Evolutionary conservation across 2,888 invertebrate genomes (phyloP), one percentile per base, ranked within the genome.

Genomic region (Lasioglossum marginatum): DNA sequence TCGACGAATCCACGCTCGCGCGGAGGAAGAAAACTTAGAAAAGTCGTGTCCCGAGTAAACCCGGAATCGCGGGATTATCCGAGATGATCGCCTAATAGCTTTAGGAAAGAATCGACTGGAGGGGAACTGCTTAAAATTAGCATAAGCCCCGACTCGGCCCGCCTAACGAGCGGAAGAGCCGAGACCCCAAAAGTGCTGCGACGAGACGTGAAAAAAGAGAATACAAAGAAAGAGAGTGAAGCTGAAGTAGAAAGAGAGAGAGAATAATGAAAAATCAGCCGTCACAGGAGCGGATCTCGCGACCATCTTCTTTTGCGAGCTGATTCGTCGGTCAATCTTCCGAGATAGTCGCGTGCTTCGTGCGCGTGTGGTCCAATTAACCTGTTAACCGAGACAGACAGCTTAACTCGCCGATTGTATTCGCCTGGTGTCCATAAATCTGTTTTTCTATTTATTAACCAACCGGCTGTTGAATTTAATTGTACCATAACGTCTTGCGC

Each of bases 51-150:
- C 92, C 92, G 92, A 92, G 92, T 92, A 92, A 93, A 93, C 92
- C 91, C 93, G 91, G 90, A 93, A 93, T 93, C 93, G 94, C 91
- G 90, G 93, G 94, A 94, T 95, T 93, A 95, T 95, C 95, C 94
- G 90, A 93, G 95, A 95, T 95, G 94, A 95, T 95, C 95, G 94
- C 92, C 94, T 95, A 95, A 95, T 95, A 95, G 95, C 94, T 95
- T 95, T 94, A 94, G 93, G 93, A 93, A 94, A 94, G 94, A 95
- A 94, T 95, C 94, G 94, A 92, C 93, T 92, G 92, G 91, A 52
- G 91, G 92, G 91, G 89, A 92, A 92, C 92, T 93, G 91, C 93
- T 93, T 93, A 91, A 94, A 90, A 95, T 95, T 95, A 95, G 93
- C 95, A 95, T 95, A 95, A 95, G 93, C 95, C 90, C 86, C 92